Evolutionary conservation across 2,113 vertebrate species (phyloP).

Genomic region (Dicrurus megarhynchus): DNA sequence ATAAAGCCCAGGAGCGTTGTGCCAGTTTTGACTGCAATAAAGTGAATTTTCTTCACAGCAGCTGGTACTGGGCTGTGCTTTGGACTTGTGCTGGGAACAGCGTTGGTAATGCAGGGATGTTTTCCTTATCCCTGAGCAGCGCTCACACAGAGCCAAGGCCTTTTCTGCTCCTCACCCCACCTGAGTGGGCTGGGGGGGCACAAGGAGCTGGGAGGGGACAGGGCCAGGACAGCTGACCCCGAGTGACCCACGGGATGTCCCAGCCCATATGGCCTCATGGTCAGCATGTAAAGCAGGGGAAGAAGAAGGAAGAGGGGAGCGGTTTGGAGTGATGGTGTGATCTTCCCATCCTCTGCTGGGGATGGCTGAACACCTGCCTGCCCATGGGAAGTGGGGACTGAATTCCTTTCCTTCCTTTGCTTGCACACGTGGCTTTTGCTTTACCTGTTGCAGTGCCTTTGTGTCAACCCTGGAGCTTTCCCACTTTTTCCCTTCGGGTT

Average conservation of each 20-base stretch:
- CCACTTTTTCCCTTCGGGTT: background rate
- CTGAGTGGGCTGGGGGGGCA: no score
- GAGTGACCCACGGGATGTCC: background rate
- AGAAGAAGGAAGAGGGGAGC: background rate
- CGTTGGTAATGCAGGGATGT: accelerated
- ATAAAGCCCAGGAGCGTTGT: background rate
- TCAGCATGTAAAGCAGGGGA: background rate
- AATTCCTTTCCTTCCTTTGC: background rate
- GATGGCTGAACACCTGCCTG: background rate
- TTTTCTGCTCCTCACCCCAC: background rate
- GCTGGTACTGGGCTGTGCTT: background rate
- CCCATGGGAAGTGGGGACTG: accelerated
- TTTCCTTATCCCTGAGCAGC: accelerated
- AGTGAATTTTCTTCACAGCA: background rate
- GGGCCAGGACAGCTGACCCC: background rate
- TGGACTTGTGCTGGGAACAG: background rate
- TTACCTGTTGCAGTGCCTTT: background rate
- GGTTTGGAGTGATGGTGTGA: accelerated
- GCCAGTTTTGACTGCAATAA: background rate
- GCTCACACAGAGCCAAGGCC: background rate
- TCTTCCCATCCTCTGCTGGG: background rate
- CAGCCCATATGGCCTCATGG: accelerated
- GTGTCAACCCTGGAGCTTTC: background rate
- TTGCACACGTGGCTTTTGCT: accelerated
- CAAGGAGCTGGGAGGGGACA: background rate